Conservation (phyloP, 2,888 invertebrate species). For the Platycnemis pennipes region DNA sequence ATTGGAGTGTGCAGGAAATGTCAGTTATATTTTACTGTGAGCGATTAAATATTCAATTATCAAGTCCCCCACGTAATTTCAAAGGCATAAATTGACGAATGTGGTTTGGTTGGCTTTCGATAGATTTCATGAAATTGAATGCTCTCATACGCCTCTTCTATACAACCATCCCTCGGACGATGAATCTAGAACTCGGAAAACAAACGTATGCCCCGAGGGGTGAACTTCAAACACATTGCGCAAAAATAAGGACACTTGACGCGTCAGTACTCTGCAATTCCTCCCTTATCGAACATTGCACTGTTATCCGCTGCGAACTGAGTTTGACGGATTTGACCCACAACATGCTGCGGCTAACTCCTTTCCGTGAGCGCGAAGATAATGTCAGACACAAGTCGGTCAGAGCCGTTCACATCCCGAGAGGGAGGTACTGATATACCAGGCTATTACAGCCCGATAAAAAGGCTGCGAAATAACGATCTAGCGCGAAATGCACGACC, state of each 20-base stretch:
- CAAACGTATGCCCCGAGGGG: not conserved
- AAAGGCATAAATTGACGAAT: too few relatives aligned
- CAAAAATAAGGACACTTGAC: not conserved
- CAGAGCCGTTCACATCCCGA: not conserved
- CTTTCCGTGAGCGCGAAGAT: not conserved
- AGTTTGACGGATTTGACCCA: conserved; percentile 20
- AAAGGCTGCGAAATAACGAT: not conserved
- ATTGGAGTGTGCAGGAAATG: too few relatives aligned
- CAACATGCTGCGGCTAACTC: not conserved
- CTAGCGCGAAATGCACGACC: not conserved
- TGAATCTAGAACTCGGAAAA: too few relatives aligned
- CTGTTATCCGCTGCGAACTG: not conserved
- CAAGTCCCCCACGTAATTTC: too few relatives aligned
- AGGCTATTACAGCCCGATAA: not conserved
- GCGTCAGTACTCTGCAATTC: not conserved
- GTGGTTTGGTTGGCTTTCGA: too few relatives aligned
- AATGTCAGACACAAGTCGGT: not conserved
- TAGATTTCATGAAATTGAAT: too few relatives aligned
- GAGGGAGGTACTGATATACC: not conserved
- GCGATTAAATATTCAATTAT: too few relatives aligned
- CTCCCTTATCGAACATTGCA: not conserved
- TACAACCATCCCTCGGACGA: too few relatives aligned
- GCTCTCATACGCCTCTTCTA: too few relatives aligned
- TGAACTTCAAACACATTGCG: not conserved
- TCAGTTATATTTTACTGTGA: too few relatives aligned